Evolutionary conservation across 2,113 vertebrate genomes (phyloP).

Genomic region (Charadrius vociferus): DNA sequence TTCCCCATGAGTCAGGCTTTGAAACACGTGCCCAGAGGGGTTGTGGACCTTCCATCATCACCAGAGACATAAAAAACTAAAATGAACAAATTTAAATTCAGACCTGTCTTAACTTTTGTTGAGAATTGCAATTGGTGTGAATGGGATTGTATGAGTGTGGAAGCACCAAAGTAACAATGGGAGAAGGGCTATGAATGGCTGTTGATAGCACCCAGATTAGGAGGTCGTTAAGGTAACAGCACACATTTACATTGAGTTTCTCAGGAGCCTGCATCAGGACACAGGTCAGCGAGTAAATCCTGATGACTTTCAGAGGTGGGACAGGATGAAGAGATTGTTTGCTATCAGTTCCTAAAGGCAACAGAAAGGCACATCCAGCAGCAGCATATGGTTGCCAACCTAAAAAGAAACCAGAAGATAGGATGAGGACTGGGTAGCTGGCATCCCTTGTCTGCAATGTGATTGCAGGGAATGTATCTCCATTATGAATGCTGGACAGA

Average conservation of each 20-base stretch:
- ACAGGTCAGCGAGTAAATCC: neutral
- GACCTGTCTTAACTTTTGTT: neutral
- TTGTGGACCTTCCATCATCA: neutral
- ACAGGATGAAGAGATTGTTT: neutral
- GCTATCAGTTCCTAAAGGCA: neutral
- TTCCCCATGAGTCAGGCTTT: neutral
- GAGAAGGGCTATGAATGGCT: neutral
- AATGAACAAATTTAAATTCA: neutral
- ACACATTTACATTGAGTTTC: neutral
- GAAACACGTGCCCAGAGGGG: neutral
- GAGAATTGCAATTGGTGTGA: neutral
- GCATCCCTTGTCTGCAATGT: neutral
- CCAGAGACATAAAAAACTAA: neutral
- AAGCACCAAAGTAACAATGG: neutral
- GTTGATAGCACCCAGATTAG: neutral
- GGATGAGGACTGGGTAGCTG: neutral
- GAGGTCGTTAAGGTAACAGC: neutral
- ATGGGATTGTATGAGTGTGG: neutral
- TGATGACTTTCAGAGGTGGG: neutral
- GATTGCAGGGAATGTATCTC: neutral
- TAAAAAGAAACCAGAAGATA: neutral
- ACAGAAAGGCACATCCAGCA: neutral
- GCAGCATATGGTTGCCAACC: neutral
- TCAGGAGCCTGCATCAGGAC: neutral
- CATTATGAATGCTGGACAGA: neutral